A percentile compares a stretch with the other conserved stretches of the same genome.
Conservation (phyloP, 35 echinoderm and acorn worm species). For the Heliocidaris erythrogramma region DNA sequence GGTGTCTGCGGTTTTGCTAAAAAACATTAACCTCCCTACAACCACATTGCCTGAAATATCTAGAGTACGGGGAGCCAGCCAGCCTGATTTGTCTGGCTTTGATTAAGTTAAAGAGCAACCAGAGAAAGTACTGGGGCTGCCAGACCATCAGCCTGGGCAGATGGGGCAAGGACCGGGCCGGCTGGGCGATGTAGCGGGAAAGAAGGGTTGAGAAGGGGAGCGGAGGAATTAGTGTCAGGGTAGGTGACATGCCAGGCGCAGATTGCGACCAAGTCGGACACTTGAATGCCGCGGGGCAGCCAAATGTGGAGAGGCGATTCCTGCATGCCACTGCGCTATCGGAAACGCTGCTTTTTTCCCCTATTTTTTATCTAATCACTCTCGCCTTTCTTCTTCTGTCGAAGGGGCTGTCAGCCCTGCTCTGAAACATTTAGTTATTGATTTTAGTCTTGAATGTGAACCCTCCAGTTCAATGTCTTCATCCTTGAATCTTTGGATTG, state of each 20-base stretch:
- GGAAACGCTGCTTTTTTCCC: background rate
- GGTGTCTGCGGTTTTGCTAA: slow-evolving; percentile 3
- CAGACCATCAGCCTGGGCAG: slow-evolving; percentile 16
- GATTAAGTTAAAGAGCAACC: background rate
- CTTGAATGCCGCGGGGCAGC: background rate
- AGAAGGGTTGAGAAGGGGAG: background rate
- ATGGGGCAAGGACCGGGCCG: background rate
- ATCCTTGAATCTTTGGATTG: background rate
- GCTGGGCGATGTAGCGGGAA: background rate
- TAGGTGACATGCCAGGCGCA: background rate
- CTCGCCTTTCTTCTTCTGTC: background rate
- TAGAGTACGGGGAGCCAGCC: background rate
- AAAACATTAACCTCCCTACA: background rate
- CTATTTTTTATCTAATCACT: background rate
- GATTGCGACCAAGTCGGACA: background rate
- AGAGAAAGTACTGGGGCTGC: background rate
- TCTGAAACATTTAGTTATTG: background rate
- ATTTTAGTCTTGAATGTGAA: background rate
- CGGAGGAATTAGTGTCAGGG: slow-evolving; percentile 31
- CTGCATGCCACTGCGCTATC: background rate
- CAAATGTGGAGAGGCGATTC: background rate
- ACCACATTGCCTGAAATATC: background rate
- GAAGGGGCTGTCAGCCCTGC: background rate
- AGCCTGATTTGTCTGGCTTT: background rate
- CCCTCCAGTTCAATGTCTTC: background rate